Evolutionary conservation across 2,797 vertebrate species (phyloP).

Genomic region (Leptodactylus fallax): DNA sequence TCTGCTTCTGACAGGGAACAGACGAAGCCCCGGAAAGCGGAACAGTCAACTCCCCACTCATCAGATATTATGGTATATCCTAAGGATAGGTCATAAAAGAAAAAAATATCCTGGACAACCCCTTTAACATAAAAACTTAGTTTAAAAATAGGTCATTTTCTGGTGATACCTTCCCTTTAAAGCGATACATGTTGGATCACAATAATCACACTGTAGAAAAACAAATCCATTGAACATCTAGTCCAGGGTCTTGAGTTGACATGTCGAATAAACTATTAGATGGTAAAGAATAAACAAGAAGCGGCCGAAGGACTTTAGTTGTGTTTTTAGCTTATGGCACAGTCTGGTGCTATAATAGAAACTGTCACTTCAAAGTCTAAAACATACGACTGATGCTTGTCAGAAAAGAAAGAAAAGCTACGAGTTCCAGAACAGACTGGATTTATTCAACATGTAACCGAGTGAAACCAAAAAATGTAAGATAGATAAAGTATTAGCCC

Average conservation of each 20-base stretch:
- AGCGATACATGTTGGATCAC: too few relatives aligned
- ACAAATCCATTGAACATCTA: too few relatives aligned
- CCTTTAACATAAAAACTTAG: too few relatives aligned
- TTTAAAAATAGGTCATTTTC: too few relatives aligned
- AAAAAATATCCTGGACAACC: too few relatives aligned
- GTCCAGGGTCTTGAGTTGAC: background rate
- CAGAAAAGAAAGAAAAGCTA: background rate
- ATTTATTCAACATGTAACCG: background rate
- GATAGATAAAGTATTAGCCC: background rate
- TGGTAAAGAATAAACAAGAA: conserved; percentile 5
- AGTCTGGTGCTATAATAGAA: conserved; percentile 10
- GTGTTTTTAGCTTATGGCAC: conserved; percentile 21
- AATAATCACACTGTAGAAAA: too few relatives aligned
- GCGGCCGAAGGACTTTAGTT: background rate
- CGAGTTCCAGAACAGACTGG: background rate
- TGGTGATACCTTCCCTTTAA: too few relatives aligned
- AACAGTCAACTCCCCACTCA: too few relatives aligned
- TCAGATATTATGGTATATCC: too few relatives aligned
- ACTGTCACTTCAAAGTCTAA: conserved; percentile 24
- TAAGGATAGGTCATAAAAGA: too few relatives aligned
- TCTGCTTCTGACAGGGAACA: too few relatives aligned
- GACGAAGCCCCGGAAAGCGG: too few relatives aligned
- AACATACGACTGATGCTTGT: background rate
- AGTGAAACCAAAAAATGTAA: background rate
- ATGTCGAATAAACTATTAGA: background rate